Conservation (phyloP, 2,888 invertebrate species). For the Eristalis intricaria region DNA sequence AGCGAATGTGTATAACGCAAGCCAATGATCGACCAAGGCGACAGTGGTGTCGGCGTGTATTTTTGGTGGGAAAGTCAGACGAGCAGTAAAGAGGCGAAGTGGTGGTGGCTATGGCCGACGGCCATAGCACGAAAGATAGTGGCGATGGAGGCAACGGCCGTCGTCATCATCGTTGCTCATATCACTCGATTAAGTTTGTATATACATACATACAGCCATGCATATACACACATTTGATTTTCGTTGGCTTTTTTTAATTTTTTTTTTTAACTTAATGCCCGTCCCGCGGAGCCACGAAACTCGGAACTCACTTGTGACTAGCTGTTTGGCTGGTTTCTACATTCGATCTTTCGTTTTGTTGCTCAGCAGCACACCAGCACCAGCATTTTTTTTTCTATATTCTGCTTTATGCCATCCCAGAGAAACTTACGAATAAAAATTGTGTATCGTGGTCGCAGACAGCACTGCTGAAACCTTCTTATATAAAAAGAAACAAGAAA, state of each 20-base stretch:
- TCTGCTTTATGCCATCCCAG: constrained; percentile 54
- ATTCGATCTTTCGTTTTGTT: constrained; percentile 60
- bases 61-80: constrained; percentile 31
- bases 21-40: constrained; percentile 31
- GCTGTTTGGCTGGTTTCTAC: constrained; percentile 71
- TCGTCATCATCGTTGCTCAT: constrained; percentile 63
- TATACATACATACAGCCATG: not conserved
- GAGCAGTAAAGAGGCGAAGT: not conserved
- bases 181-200: constrained; percentile 51
- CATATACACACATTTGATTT: not conserved
- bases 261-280: constrained; percentile 56
- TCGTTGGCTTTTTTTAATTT: constrained; percentile 61
- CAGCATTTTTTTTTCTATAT: constrained; percentile 29
- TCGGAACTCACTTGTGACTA: constrained; percentile 69
- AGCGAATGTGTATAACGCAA: constrained; percentile 41
- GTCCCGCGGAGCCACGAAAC: constrained; percentile 52
- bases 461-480: constrained; percentile 45
- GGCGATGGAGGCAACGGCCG: constrained; percentile 50
- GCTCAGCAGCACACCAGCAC: constrained; percentile 50
- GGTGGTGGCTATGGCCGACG: not conserved
- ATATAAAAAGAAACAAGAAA: constrained; percentile 51
- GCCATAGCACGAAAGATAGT: constrained; percentile 16
- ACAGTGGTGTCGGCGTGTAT: constrained; percentile 1
- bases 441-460: constrained; percentile 30
- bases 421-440: constrained; percentile 53